Evolutionary conservation across 2,113 vertebrate species (phyloP), one percentile per base, ranked within the genome.

Genomic region (Eleginops maclovinus): DNA sequence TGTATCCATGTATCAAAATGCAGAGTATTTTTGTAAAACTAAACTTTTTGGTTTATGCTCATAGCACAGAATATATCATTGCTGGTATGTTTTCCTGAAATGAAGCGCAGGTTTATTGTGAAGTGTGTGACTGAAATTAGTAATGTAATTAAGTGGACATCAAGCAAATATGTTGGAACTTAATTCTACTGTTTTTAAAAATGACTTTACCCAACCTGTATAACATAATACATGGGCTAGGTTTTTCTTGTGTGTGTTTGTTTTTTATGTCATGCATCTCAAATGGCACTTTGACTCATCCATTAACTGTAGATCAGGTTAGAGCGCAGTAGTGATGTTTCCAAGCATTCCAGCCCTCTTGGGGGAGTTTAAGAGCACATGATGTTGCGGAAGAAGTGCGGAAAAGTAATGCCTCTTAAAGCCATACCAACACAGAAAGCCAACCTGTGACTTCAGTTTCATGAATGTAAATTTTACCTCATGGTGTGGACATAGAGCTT

Each of bases 11-110:
- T 88, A 90, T 93, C 90, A 88, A 91, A 93, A 88, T 88, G 88
- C 93, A 94, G 92, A 94, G 89, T 94, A 94, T 95, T 93, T 95
- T 94, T 94, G 87, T 95, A 94, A 92, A 77, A 82, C 62, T 59
- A 84, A 89, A 91, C 79, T 86, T 88, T 92, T 91, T 84, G 70
- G 58, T 93, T 91, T 82, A 87, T 75, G 76, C 86, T 86, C 89
- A 92, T 93, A 87, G 86, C 75, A 93, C 90, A 93, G 74, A 91
- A 87, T 89, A 92, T 93, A 92, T 93, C 83, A 89, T 80, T 82
- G 88, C 79, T 86, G 68, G 84, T 82, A 73, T 86, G 80, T 79
- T 80, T 65, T 69, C 61, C 76, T 79, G 75, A 81, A 81, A 83
- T 89, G 82, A 87, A 79, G 83, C 19, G 63, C 74, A 86, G 83